Percentiles rank a stretch among this genome's conserved stretches.
Conservation (phyloP, 2,113 vertebrate species). For the Nestor notabilis region DNA sequence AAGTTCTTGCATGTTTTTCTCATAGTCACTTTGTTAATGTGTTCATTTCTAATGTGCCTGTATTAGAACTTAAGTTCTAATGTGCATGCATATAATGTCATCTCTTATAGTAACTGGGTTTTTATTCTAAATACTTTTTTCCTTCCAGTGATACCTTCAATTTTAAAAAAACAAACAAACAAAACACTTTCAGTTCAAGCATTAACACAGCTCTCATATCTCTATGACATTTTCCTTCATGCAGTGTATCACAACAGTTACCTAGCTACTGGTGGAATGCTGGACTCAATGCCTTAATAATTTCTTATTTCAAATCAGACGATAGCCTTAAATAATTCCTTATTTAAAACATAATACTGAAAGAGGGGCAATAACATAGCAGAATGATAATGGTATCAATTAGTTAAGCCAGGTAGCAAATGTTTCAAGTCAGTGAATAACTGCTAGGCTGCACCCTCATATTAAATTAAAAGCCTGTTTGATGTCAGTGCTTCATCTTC, state of each 20-base stretch:
- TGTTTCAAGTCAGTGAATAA: slow-evolving; percentile 55
- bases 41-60: not conserved
- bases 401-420: slow-evolving; percentile 57
- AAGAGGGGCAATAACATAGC: not conserved
- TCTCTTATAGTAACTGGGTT: not conserved
- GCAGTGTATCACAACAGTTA: not conserved
- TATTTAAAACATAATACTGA: not conserved
- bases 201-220: not conserved
- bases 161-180: not conserved
- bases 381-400: not conserved
- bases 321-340: not conserved
- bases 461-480: slow-evolving; percentile 55
- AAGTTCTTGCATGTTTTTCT: not conserved
- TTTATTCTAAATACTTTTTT: not conserved
- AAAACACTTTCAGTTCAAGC: not conserved
- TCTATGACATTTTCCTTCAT: not conserved
- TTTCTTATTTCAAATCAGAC: not conserved
- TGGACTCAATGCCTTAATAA: not conserved
- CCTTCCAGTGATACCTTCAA: not conserved
- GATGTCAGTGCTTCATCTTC: slow-evolving; percentile 16
- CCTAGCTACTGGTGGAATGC: not conserved
- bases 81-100: not conserved
- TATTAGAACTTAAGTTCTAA: not conserved
- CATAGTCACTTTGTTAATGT: not conserved
- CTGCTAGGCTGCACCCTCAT: not conserved